phyloP scores from a whole-genome alignment of 2,797 vertebrate species.

The Ataeniobius toweri region DNA sequence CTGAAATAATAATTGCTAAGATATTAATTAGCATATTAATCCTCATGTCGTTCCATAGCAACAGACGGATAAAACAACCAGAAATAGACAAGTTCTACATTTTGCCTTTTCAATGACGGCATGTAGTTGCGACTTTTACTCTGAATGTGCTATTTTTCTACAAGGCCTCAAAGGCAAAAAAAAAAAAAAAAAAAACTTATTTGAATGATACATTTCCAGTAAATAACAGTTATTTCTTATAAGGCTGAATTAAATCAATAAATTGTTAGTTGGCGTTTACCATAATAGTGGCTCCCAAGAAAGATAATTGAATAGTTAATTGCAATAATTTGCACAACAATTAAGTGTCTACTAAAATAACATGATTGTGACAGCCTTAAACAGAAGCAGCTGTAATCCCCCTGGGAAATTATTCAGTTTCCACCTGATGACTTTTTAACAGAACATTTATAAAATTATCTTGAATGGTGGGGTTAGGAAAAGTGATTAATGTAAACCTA shows the following conservation, averaged over 20 bases:
- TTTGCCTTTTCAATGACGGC: neutral
- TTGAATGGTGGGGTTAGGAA: neutral
- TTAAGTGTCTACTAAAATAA: neutral
- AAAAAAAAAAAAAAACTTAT: too few species aligned
- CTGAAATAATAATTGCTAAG: neutral
- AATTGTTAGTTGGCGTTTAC: neutral
- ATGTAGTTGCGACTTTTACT: neutral
- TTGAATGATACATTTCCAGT: neutral
- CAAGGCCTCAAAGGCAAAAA: neutral
- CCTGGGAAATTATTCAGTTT: neutral
- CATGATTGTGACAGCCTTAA: neutral
- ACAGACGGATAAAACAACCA: neutral
- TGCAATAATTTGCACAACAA: neutral
- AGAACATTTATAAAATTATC: neutral
- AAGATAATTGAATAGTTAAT: conserved; percentile 10
- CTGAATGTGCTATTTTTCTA: neutral
- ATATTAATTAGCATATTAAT: neutral
- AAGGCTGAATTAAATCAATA: neutral
- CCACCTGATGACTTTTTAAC: neutral
- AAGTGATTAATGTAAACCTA: neutral
- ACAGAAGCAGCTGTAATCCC: neutral
- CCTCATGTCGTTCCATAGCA: neutral
- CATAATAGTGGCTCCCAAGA: neutral
- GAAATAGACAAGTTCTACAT: neutral
- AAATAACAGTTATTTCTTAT: neutral